A percentile compares a stretch with the other conserved stretches of the same genome.
Evolutionary conservation across 1,140 invertebrate genomes (phyloP).

Genomic region (Ostrea denselamellosa): DNA sequence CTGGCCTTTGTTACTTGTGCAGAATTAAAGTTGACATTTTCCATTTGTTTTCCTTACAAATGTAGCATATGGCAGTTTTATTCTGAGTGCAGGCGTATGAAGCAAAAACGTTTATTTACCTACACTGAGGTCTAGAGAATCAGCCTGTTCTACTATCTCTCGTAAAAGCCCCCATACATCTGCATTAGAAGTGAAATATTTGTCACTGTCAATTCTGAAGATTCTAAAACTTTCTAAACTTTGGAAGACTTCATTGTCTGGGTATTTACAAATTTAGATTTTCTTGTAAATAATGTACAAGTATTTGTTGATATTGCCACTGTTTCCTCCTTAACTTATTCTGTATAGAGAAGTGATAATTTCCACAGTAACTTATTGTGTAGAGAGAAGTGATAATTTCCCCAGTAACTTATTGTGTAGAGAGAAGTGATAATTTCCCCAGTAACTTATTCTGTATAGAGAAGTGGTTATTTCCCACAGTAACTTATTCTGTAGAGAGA

Average conservation of each 20-base stretch:
- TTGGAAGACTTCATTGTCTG: constrained; percentile 13
- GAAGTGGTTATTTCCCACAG: too few relatives aligned
- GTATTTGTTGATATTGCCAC: background rate
- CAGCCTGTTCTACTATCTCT: background rate
- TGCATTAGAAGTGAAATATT: background rate
- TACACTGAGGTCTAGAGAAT: background rate
- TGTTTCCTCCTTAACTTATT: too few relatives aligned
- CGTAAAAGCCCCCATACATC: background rate
- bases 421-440: too few relatives aligned
- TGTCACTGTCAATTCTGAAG: constrained; percentile 15
- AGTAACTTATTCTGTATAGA: too few relatives aligned
- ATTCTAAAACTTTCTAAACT: background rate
- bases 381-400: too few relatives aligned
- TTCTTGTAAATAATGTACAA: background rate
- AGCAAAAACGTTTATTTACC: constrained; percentile 3
- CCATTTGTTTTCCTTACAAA: constrained; percentile 5
- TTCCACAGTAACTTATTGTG: too few relatives aligned
- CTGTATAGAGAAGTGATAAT: too few relatives aligned
- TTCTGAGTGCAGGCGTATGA: constrained; percentile 7
- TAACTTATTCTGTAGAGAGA: too few relatives aligned
- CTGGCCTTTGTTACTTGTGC: background rate
- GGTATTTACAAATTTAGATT: constrained; percentile 18
- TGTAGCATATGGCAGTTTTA: background rate
- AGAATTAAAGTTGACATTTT: constrained; percentile 12
- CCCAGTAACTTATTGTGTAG: too few relatives aligned